Evolutionary conservation across 1,140 invertebrate species (phyloP).

Genomic region (Eriosoma lanigerum): DNA sequence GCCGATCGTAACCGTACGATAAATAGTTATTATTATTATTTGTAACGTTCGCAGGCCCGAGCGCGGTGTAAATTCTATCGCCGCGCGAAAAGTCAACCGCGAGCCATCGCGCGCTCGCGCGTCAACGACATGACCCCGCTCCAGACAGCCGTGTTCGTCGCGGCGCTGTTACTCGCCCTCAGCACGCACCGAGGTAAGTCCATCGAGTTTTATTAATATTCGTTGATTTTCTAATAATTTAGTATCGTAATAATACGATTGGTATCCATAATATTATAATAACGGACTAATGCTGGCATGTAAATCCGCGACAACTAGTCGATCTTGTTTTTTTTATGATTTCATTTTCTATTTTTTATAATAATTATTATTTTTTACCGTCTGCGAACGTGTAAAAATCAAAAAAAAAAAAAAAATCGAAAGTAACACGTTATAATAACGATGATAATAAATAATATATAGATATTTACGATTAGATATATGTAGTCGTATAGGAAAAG

Average conservation of each 20-base stretch:
- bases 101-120: not conserved
- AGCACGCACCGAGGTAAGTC: not conserved
- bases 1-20: not conserved
- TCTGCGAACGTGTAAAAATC: not conserved
- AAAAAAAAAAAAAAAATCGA: conserved; percentile 26
- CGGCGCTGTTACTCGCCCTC: conserved; percentile 14
- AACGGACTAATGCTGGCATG: too few relatives aligned
- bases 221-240: too few relatives aligned
- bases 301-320: not conserved
- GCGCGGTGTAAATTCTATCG: not conserved
- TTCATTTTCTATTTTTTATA: not conserved
- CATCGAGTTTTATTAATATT: too few relatives aligned
- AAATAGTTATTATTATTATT: too few relatives aligned
- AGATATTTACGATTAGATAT: too few relatives aligned
- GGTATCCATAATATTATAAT: too few relatives aligned
- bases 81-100: not conserved
- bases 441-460: too few relatives aligned
- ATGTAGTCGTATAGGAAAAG: conserved; percentile 15
- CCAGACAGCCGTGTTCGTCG: conserved; percentile 4
- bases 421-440: conserved; percentile 6
- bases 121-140: not conserved
- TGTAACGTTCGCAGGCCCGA: too few relatives aligned
- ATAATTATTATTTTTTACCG: too few relatives aligned
- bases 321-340: not conserved
- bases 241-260: too few relatives aligned